A percentile compares a stretch with the other conserved stretches of the same genome.
Conservation (phyloP, 2,113 vertebrate genomes). For the Corvus hawaiiensis region DNA sequence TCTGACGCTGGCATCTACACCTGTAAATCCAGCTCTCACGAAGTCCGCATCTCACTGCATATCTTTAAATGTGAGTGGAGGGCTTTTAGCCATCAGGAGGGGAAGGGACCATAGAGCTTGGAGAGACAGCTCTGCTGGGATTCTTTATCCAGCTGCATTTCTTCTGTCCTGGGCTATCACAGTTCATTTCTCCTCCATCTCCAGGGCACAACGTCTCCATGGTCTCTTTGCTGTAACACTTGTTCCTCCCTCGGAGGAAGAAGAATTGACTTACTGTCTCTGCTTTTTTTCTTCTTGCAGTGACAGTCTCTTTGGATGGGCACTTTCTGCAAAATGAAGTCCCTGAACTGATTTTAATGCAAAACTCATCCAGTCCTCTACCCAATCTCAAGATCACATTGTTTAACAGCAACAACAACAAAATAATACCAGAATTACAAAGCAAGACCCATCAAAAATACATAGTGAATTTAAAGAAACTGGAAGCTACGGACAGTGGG, state of each 20-base stretch:
- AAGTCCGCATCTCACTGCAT: neutral
- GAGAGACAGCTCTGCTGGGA: neutral
- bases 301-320: neutral
- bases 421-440: neutral
- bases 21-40: neutral
- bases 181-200: neutral
- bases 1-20: conserved; percentile 25
- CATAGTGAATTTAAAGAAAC: neutral
- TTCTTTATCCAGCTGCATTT: neutral
- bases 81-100: neutral
- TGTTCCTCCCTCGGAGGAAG: neutral
- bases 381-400: neutral
- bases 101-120: fast-evolving
- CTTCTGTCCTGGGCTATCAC: neutral
- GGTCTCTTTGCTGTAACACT: neutral
- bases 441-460: fast-evolving
- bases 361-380: neutral
- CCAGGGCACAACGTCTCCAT: neutral
- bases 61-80: conserved; percentile 23
- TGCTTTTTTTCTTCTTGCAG: neutral
- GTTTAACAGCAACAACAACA: neutral
- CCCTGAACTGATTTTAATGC: conserved; percentile 30
- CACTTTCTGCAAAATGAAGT: conserved; percentile 7
- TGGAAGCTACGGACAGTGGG: neutral
- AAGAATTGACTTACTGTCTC: neutral